Percentiles rank a stretch among this genome's conserved stretches.
Evolutionary conservation across 2,113 vertebrate genomes (phyloP).

Genomic region (Misgurnus anguillicaudatus): DNA sequence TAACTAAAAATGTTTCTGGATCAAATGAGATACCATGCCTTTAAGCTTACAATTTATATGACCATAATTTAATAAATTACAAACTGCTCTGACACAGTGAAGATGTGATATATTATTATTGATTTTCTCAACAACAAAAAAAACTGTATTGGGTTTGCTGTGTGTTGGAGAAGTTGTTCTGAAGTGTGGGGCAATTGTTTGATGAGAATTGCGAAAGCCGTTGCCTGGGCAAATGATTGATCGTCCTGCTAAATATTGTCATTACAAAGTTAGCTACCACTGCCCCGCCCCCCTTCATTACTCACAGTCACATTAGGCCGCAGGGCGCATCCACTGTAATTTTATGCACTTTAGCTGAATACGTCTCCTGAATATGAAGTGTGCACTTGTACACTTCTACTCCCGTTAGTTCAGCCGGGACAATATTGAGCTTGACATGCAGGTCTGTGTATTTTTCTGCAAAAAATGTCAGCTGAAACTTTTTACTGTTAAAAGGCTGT

Average conservation of each 20-base stretch:
- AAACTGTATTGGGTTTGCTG: background rate
- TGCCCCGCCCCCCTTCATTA: constrained; percentile 63
- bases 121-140: constrained; percentile 60
- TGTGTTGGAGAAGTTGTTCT: constrained; percentile 56
- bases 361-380: constrained; percentile 58
- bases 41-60: constrained; percentile 35
- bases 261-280: constrained; percentile 58
- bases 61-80: constrained; percentile 28
- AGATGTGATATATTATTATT: constrained; percentile 52
- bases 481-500: background rate
- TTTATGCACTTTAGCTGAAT: constrained; percentile 68
- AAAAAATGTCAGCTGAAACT: background rate
- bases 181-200: constrained; percentile 36
- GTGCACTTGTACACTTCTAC: constrained; percentile 2
- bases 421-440: background rate
- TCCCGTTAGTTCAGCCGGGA: constrained; percentile 27
- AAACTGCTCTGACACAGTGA: background rate
- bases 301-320: constrained; percentile 68
- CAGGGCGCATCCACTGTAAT: constrained; percentile 56
- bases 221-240: constrained; percentile 69
- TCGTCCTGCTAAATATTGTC: constrained; percentile 66
- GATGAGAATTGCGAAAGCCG: constrained; percentile 62
- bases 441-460: background rate
- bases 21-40: no score
- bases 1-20: no score